Conservation (phyloP, 2,797 vertebrate genomes). For the Macropus fuliginosus region DNA sequence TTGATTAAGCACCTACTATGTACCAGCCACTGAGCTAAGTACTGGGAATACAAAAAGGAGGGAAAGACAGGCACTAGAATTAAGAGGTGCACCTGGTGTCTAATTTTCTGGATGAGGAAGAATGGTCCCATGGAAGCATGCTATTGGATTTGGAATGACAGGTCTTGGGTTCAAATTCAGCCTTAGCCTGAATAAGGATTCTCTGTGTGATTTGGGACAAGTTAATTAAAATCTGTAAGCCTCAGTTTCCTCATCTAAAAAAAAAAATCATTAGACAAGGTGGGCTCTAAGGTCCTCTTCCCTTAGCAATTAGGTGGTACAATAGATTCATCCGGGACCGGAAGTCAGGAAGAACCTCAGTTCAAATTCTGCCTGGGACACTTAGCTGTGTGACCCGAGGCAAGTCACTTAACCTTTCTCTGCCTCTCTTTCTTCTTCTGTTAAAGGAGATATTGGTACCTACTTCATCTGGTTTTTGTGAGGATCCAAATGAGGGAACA, state of each 20-base stretch:
- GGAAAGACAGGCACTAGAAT: neutral
- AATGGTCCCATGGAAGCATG: neutral
- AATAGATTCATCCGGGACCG: neutral
- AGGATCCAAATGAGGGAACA: neutral
- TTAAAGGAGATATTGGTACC: neutral
- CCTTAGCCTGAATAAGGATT: neutral
- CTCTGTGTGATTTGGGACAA: neutral
- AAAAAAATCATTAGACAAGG: neutral
- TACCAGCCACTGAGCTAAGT: neutral
- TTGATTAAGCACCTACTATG: neutral
- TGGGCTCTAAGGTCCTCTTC: neutral
- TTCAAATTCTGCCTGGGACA: neutral
- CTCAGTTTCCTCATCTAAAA: neutral
- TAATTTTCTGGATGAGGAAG: neutral
- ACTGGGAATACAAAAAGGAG: neutral
- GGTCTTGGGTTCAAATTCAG: neutral
- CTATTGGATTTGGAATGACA: neutral
- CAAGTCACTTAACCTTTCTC: neutral
- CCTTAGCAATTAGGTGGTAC: neutral
- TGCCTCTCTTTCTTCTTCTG: neutral
- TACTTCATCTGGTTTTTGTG: neutral
- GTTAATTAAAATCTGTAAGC: neutral
- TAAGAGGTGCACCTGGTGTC: neutral
- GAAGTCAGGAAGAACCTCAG: neutral
- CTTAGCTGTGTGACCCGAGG: neutral